Base-by-base conservation (phyloP, 2,888 invertebrate genomes). In the Drosophila subquinaria region DNA sequence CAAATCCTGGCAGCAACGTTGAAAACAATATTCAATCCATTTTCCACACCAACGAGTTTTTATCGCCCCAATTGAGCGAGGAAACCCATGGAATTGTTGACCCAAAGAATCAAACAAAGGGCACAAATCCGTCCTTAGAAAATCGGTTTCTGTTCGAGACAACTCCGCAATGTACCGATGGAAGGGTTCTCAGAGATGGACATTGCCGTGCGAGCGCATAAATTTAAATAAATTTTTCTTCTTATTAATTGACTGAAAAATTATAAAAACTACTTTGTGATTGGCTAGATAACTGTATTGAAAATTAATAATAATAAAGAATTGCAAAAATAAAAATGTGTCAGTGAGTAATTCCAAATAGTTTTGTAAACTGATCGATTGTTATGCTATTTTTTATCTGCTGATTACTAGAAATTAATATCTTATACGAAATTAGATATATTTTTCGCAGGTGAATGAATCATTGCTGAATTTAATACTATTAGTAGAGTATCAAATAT, bases 201-300 rank as follows among this genome's bases (percentile, higher is more conserved):
- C 80, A 56, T 11, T 90, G 90, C 52, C 91, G 90, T 6, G 27
- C 40, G 1, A 50, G 4, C 1, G 89, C 70, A 8, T 90, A 81
- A 68, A 9, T 0, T 33, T 1, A 17, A 40, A 8, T 10, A 3
- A 20, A 20, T 1, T 43, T 10, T 9, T 11, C 6, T n/a, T 36
- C 13, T 6, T 15, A 2, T 17, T 13, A 69, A 15, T 47, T 59
- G 51, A 17, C 43, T 38, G 1, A 17, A 23, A n/a, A 3, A 35
- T 50, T 1, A 11, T n/a, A 30, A 3, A n/a, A 42, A 36, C 11
- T 35, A 40, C 4, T 6, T 17, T 38, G 8, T 30, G 45, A 64
- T 38, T 73, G 20, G 23, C 43, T 61, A 51, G 11, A 38, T 38
- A 45, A 43, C 6, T 63, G 8, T 59, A 17, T 50, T 33, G 13